Evolutionary conservation across 2,113 vertebrate species (phyloP).

Genomic region (Crotalus tigris): DNA sequence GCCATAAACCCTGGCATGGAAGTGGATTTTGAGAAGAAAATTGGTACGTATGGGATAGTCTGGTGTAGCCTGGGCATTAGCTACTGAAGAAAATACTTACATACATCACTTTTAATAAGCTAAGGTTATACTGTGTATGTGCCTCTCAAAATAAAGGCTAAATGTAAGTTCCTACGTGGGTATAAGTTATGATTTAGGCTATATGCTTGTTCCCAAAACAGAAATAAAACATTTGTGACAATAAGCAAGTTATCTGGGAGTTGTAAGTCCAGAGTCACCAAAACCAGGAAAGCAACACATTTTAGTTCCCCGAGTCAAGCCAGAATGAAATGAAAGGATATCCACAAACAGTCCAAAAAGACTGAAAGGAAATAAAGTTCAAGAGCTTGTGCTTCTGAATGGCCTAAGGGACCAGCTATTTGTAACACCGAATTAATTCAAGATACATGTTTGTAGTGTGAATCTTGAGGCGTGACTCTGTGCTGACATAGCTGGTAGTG

Average conservation of each 20-base stretch:
- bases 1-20: neutral
- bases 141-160: neutral
- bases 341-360: neutral
- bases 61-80: neutral
- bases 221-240: neutral
- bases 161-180: neutral
- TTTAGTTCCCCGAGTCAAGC: neutral
- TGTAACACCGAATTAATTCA: neutral
- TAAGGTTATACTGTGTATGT: neutral
- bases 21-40: neutral
- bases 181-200: neutral
- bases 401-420: neutral
- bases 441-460: neutral
- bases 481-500: neutral
- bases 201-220: neutral
- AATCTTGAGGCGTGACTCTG: neutral
- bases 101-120: neutral
- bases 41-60: neutral
- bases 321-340: neutral
- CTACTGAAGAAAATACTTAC: neutral
- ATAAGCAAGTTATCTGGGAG: neutral
- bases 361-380: neutral
- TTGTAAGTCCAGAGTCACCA: neutral
- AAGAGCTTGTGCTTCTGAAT: neutral
- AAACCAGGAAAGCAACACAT: neutral